Evolutionary conservation across 2,113 vertebrate genomes (phyloP), one percentile per base, ranked within the genome.

Genomic region (Penelope pileata): DNA sequence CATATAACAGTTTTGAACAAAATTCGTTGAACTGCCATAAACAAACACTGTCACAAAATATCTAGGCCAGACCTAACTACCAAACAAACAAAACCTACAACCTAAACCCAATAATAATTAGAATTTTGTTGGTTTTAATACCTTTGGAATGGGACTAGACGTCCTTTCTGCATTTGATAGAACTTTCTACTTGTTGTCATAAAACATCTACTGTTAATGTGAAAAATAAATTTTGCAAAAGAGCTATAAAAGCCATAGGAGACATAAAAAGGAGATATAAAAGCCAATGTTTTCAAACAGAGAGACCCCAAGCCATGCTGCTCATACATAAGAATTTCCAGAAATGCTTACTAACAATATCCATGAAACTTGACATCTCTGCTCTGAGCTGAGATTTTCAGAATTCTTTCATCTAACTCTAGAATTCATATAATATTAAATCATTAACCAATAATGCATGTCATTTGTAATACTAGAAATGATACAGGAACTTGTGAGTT

Each of bases 281-380:
- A 1, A 60, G 2, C 2, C 26, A 78, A 19, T 18, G 2, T 27
- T 64, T 72, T 76, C 22, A 67, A 16, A 21, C 8, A 32, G 6
- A 1, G 12, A 74, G 8, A 51, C 9, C 9, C 15, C 11, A 66
- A 80, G 2, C 5, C 22, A 36, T 1, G 3, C 4, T 36, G 17
- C 4, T 22, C 1, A 6, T 12, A 23, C 4, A 29, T 11, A 38
- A 56, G 1, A 12, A n/a, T 40, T 68, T 51, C 32, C 26, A 60
- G 58, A 67, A 84, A 54, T 0, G 1, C 2, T 64, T 67, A 77
- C 40, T 36, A 66, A 53, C 2, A 78, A 88, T 60, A 17, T 15
- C 23, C 11, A 27, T 19, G 63, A 79, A 90, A 30, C 9, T 59
- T 6, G 2, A 0, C 10, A 43, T 22, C 6, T 68, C 29, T 60